Evolutionary conservation across 2,797 vertebrate genomes (phyloP).

Genomic region (Chiroxiphia lanceolata): DNA sequence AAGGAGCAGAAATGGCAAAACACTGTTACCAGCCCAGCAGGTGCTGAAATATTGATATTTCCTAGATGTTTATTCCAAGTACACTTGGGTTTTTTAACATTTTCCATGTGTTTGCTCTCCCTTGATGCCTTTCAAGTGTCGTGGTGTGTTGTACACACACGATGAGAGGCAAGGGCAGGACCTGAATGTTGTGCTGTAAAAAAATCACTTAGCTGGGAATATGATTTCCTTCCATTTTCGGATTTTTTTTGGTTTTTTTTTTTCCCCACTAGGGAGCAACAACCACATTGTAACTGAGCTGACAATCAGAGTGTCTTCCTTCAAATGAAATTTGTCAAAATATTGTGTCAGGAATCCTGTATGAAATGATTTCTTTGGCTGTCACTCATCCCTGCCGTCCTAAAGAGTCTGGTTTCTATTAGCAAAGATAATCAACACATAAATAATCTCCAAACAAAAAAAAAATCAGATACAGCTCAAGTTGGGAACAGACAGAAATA

Average conservation of each 20-base stretch:
- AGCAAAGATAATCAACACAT: background rate
- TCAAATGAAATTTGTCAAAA: constrained; percentile 66
- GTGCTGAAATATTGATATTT: background rate
- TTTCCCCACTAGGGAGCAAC: constrained; percentile 44
- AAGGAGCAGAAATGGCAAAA: background rate
- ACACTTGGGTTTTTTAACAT: background rate
- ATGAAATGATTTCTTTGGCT: constrained; percentile 46
- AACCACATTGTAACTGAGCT: constrained; percentile 54
- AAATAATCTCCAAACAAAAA: background rate
- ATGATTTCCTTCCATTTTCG: constrained; percentile 43
- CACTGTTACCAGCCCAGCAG: background rate
- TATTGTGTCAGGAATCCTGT: constrained; percentile 65
- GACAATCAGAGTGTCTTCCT: constrained; percentile 54
- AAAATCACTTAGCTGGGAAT: constrained; percentile 42
- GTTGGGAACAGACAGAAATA: background rate
- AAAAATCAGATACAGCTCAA: background rate
- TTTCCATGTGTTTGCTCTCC: background rate
- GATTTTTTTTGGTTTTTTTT: background rate
- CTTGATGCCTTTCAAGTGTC: background rate
- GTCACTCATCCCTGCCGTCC: constrained; percentile 45
- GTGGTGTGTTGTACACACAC: background rate
- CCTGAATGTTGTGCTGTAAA: constrained; percentile 19
- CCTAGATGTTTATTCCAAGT: background rate
- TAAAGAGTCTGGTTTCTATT: constrained; percentile 33
- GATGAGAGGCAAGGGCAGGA: constrained; percentile 24